Conservation (phyloP, 2,888 invertebrate species). For the Slavum lentiscoides region DNA sequence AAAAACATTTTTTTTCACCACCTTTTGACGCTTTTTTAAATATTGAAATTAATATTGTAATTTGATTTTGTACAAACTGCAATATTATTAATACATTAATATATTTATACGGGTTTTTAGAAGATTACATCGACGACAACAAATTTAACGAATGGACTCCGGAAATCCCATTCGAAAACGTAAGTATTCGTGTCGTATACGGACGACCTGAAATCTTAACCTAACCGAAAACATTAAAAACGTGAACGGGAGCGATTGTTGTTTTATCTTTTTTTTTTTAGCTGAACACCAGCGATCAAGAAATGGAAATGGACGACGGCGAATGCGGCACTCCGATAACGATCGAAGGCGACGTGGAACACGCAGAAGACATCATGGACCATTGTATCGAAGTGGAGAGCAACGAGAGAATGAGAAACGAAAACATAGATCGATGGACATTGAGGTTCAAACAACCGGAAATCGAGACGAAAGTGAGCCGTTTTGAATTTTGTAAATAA, state of each 20-base stretch:
- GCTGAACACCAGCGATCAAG: constrained; percentile 59
- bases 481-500: not conserved
- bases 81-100: no score
- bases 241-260: not conserved
- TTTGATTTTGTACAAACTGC: no score
- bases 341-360: constrained; percentile 57
- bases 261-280: constrained; percentile 54
- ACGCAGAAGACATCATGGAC: constrained; percentile 79
- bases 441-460: constrained; percentile 80
- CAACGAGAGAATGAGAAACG: constrained; percentile 82
- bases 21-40: no score
- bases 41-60: no score
- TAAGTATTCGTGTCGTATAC: constrained; percentile 59
- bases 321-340: constrained; percentile 56
- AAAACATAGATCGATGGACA: constrained; percentile 85
- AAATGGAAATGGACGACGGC: constrained; percentile 59
- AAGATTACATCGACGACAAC: constrained; percentile 39
- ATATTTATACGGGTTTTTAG: not conserved
- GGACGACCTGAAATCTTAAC: no score
- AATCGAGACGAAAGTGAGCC: constrained; percentile 75
- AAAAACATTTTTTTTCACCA: no score
- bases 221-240: no score
- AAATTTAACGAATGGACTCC: constrained; percentile 75
- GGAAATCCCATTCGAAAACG: constrained; percentile 89
- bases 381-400: constrained; percentile 86